Percentiles rank a stretch among this genome's conserved stretches.
These are phyloP conservation scores for Amaurobius ferox DNA, from an alignment of 2,888 invertebrate genomes.

Conservation along the genomic window DNA sequence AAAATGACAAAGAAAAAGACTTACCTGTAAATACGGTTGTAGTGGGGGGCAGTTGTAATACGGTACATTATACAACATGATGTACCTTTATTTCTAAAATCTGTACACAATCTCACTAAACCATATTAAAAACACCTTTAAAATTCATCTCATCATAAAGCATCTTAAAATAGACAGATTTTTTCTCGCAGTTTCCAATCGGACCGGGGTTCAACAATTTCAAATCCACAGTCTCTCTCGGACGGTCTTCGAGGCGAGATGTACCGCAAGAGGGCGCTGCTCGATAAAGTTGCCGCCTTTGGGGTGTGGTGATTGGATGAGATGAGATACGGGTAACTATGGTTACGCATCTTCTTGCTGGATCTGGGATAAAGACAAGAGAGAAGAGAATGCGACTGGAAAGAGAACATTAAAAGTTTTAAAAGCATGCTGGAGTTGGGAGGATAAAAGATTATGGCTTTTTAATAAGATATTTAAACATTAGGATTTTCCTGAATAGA, in stretches of 20 bases:
- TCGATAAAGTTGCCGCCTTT: constrained; percentile 41
- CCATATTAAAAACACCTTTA: background rate
- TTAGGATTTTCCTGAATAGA: no score
- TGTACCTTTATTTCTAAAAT: no score
- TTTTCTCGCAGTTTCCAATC: background rate
- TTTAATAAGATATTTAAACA: no score
- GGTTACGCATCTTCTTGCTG: constrained; percentile 42
- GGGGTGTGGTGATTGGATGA: constrained; percentile 37
- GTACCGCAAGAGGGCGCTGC: constrained; percentile 42
- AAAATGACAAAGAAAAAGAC: constrained; percentile 28
- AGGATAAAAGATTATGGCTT: no score
- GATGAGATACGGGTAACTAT: constrained; percentile 37
- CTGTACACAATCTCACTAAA: background rate
- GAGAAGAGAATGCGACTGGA: background rate
- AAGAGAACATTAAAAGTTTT: background rate
- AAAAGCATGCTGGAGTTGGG: background rate
- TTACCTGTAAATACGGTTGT: constrained; percentile 65
- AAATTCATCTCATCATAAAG: background rate
- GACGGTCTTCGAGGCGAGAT: background rate
- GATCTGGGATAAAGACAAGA: background rate
- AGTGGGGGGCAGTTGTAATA: constrained; percentile 68
- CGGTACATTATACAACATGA: constrained; percentile 71
- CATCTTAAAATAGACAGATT: background rate
- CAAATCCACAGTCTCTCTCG: constrained; percentile 11
- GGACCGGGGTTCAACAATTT: constrained; percentile 32